Evolutionary conservation across 2,797 vertebrate genomes (phyloP).

Genomic region (Oreochromis mossambicus): DNA sequence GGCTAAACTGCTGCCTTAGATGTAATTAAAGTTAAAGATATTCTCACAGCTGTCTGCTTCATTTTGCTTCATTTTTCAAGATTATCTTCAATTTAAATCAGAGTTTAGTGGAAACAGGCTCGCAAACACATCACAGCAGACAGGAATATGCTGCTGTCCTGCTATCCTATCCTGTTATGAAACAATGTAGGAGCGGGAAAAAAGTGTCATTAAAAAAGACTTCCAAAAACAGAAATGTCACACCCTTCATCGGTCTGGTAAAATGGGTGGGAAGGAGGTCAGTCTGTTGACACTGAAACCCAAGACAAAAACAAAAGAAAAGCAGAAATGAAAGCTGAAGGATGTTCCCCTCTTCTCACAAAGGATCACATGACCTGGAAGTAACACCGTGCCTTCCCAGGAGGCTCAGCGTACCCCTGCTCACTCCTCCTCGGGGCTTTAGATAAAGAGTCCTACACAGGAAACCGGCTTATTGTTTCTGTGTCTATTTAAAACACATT

Average conservation of each 20-base stretch:
- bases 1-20: neutral
- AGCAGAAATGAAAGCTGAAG: neutral
- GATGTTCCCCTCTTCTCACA: conserved; percentile 22
- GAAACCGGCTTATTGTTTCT: neutral
- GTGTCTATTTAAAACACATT: neutral
- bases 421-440: neutral
- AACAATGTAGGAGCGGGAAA: neutral
- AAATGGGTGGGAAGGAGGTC: neutral
- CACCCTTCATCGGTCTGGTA: neutral
- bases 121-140: neutral
- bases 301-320: neutral
- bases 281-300: neutral
- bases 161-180: neutral
- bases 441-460: neutral
- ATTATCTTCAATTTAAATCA: neutral
- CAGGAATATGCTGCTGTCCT: neutral
- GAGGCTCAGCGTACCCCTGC: neutral
- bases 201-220: neutral
- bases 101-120: neutral
- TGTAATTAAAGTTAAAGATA: neutral
- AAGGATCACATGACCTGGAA: conserved; percentile 67
- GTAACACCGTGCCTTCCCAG: conserved; percentile 27
- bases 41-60: neutral
- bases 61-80: neutral
- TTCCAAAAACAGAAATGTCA: neutral